A percentile compares a stretch with the other conserved stretches of the same genome.
These are phyloP conservation scores for Chesias legatella DNA, from an alignment of 2,888 invertebrate genomes.

Conservation along the genomic window DNA sequence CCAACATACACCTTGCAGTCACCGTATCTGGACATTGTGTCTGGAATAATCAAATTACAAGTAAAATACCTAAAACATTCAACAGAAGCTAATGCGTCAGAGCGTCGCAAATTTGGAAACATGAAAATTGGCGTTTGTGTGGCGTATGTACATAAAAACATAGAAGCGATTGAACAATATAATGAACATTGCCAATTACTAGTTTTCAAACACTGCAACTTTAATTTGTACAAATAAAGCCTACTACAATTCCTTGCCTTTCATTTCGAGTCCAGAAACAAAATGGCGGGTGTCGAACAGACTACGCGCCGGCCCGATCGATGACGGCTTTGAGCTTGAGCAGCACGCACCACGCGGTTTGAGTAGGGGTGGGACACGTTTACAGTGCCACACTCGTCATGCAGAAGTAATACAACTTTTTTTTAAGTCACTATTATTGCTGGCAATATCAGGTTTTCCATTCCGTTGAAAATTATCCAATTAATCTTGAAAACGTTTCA, in stretches of 20 bases:
- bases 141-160: no score
- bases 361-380: no score
- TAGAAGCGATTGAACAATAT: not conserved
- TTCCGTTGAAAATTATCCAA: no score
- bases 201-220: not conserved
- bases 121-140: not conserved
- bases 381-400: no score
- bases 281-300: conserved; percentile 10
- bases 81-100: conserved; percentile 16
- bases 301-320: not conserved
- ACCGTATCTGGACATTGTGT: conserved; percentile 87
- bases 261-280: conserved; percentile 17
- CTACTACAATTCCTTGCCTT: conserved; percentile 13
- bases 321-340: not conserved
- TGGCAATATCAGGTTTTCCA: no score
- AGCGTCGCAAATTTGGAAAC: conserved; percentile 2
- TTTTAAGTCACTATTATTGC: no score
- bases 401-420: no score
- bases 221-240: no score
- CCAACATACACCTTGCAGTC: conserved; percentile 98
- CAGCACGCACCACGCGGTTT: not conserved
- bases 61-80: not conserved
- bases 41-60: conserved; percentile 22
- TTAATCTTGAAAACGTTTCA: no score
- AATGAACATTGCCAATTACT: not conserved